Base-by-base conservation (phyloP, 2,113 vertebrate species). In the Anguilla japonica region DNA sequence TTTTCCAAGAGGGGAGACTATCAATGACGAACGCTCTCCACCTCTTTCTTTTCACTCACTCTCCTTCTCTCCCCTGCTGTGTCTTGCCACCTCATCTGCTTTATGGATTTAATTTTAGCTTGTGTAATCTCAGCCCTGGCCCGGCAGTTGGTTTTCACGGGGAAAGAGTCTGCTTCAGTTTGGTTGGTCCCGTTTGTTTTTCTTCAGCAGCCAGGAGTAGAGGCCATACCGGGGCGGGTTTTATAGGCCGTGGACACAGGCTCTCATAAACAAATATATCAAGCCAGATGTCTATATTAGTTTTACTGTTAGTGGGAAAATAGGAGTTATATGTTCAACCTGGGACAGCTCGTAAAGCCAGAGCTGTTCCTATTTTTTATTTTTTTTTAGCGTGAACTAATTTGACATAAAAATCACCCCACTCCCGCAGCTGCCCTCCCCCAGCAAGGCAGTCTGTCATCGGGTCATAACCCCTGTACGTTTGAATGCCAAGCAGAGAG, bases 81-180 rank as follows among this genome's bases (percentile, higher is more conserved):
- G 43, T 81, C 84, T 18, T 53, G 5, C n/a, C 53, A 79, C 3
- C 53, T 86, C 40, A 40, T 53, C 56, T 71, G 82, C 34, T 83
- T 60, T 83, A 63, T 83, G 56, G 85, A 67, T 81, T 81, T 82
- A 53, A 86, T 82, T 86, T 41, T 81, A 78, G 81, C 26, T 57
- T 85, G 53, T 63, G 84, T 56, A 11, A 9, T 50, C 50, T 39
- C 13, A 20, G 39, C n/a, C 34, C 22, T 5, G 50, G 34, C 75
- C 11, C 75, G 29, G 2, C 78, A 57, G 16, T n/a, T 34, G 34
- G 60, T 5, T 5, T 67, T 67, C 60, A 67, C 5, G 22, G 22
- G 71, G 71, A 34, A 67, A 85, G 50, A 53, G 15, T 43, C 20
- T 80, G 75, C 29, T 1, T 79, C 5, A 56, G 1, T 80, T 34